Base-by-base conservation (phyloP, 1,140 invertebrate species). In the Stenopsyche tienmushanensis region DNA sequence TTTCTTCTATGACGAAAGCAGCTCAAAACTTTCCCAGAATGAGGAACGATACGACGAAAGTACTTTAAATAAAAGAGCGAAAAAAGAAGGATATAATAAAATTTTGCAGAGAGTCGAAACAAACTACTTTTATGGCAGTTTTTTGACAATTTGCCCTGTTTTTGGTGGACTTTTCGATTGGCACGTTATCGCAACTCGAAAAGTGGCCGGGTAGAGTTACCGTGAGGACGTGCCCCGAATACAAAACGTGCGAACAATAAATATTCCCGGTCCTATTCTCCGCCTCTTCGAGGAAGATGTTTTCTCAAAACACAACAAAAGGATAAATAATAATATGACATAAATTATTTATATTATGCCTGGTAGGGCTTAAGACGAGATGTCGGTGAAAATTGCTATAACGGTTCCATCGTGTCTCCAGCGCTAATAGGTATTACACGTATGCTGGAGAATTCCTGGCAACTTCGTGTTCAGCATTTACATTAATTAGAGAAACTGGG, bases 101-200 rank as follows among this genome's bases (percentile, higher is more conserved):
- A 34, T 34, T 59, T 44, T 42, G n/a, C n/a, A 59, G 34, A 24
- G 17, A 23, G 34, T 21, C 39, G 15, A 39, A 29, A 23, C 13
- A 8, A 64, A 64, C 49, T 64, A n/a, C 34, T 59, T 65, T 59
- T 59, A 65, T 65, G 64, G 55, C 42, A 66, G 53, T 66, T 66
- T 47, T 60, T 66, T 53, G 57, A 66, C 65, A 66, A 66, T 66
- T 66, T 54, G 26, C 13, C 34, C 57, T 24, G 34, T 66, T 47
- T 60, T 53, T 52, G 39, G 57, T 45, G 55, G 57, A 62, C 65
- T 62, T 60, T 34, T 62, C 58, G 58, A 66, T 66, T 62, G 65
- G 57, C 58, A 66, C 65, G 57, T 66, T 66, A 66, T 66, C 58
- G 50, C 24, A 58, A 53, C 49, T 29, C 47, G 55, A 60, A 65